Evolutionary conservation across 2,113 vertebrate genomes (phyloP).

Genomic region (Catharus minimus): DNA sequence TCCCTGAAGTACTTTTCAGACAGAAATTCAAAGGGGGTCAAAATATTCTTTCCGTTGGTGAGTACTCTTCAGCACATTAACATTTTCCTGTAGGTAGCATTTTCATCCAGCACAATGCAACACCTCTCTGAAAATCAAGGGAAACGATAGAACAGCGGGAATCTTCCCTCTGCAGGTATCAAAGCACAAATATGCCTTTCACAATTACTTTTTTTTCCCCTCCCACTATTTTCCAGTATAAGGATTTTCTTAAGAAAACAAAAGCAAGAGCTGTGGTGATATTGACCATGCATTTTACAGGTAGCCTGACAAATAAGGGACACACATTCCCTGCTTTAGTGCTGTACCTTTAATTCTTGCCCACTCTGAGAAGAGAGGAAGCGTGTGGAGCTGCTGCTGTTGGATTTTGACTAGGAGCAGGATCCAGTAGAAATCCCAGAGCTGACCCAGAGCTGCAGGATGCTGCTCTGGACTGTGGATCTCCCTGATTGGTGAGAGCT

Average conservation of each 20-base stretch:
- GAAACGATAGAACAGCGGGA: background rate
- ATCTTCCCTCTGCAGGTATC: background rate
- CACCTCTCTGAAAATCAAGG: background rate
- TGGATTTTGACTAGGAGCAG: background rate
- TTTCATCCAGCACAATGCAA: background rate
- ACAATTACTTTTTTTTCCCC: background rate
- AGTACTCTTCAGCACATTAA: background rate
- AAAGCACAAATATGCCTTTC: background rate
- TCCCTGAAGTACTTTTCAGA: conserved; percentile 22
- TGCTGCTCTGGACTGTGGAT: background rate
- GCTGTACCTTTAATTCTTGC: background rate
- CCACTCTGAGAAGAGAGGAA: background rate
- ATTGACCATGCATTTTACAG: background rate
- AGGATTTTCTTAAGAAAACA: background rate
- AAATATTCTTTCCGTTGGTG: background rate
- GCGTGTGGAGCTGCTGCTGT: background rate
- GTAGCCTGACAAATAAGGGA: background rate
- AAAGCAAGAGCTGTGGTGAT: rapidly evolving
- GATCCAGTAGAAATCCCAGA: background rate
- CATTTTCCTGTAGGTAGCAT: background rate
- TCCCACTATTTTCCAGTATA: background rate
- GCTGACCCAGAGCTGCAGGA: background rate
- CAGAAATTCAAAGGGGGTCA: background rate
- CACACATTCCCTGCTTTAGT: background rate
- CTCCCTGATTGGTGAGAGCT: background rate